Evolutionary conservation across 1,140 invertebrate genomes (phyloP), one percentile per base, ranked within the genome.

Genomic region (Pantala flavescens): DNA sequence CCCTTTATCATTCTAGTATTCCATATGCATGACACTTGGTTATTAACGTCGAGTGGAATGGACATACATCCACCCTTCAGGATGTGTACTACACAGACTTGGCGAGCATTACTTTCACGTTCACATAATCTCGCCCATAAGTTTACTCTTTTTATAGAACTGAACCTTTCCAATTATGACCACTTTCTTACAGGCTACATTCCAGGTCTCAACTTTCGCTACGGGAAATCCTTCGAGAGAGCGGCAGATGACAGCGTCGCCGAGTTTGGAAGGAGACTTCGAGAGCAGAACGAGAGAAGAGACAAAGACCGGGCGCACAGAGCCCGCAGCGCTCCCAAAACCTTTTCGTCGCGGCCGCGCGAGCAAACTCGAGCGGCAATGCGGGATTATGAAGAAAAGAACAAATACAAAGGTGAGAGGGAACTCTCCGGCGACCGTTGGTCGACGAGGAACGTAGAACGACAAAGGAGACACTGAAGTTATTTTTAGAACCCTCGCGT

Each of bases 181-280:
- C 28, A 16, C 24, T 71, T 73, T 71, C 43, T 79, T 78, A 24
- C 77, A 87, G 86, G 87, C 23, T 88, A 87, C 76, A 88, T 88
- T 77, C 87, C 87, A 21, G 87, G 86, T 3, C 84, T 87, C 78
- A 86, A 84, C 76, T 85, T 80, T 75, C 85, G 86, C 42, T 90
- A 89, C 78, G 90, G 90, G 11, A 86, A 89, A 80, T 88, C 90
- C 1, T 91, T 90, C 78, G 87, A 87, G 76, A 85, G 85, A 76
- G 86, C 89, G 7, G 89, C 89, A 1, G 89, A 90, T 80, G 88
- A 90, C 78, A 89, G 89, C 77, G 87, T 88, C 78, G 84, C 84
- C 43, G 87, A 90, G 76, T 90, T 90, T 82, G 82, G 82, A 0
- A 83, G 84, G 23, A 83, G 84, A 74, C 87, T 89, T 81, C 83